Conservation (phyloP, 2,113 vertebrate species). For the Cromileptes altivelis region DNA sequence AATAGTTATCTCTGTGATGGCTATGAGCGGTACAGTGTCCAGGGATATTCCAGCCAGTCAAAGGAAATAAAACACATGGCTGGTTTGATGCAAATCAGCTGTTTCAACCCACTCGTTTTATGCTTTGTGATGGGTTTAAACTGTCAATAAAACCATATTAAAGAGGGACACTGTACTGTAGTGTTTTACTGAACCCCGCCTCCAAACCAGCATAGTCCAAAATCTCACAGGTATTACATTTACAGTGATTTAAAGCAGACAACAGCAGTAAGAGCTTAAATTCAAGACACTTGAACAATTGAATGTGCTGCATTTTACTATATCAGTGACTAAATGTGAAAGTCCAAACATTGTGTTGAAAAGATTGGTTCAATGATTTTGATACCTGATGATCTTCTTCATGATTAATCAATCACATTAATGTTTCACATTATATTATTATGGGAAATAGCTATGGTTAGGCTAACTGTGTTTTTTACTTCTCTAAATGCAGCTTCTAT, state of each 20-base stretch:
- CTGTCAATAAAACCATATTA: too few species aligned
- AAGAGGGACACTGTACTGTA: too few species aligned
- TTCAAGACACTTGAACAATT: not conserved
- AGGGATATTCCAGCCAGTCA: accelerated
- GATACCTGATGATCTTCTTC: too few species aligned
- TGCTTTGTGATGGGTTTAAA: not conserved
- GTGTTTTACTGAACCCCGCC: too few species aligned
- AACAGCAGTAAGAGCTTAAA: not conserved
- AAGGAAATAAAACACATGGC: not conserved
- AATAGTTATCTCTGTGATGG: not conserved
- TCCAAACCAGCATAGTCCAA: not conserved
- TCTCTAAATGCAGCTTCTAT: slow-evolving; percentile 57
- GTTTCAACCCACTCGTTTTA: not conserved
- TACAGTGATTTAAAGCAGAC: not conserved
- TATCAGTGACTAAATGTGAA: too few species aligned
- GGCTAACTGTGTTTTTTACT: not conserved
- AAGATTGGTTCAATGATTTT: too few species aligned
- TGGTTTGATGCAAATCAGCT: not conserved
- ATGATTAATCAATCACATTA: too few species aligned
- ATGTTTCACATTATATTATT: not conserved
- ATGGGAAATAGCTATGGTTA: not conserved
- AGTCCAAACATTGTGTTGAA: too few species aligned
- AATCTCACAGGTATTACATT: not conserved
- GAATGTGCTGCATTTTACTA: not conserved
- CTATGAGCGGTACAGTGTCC: not conserved